Evolutionary conservation across 2,113 vertebrate species (phyloP), one percentile per base, ranked within the genome.

Genomic region (Orientallactaga bullata): DNA sequence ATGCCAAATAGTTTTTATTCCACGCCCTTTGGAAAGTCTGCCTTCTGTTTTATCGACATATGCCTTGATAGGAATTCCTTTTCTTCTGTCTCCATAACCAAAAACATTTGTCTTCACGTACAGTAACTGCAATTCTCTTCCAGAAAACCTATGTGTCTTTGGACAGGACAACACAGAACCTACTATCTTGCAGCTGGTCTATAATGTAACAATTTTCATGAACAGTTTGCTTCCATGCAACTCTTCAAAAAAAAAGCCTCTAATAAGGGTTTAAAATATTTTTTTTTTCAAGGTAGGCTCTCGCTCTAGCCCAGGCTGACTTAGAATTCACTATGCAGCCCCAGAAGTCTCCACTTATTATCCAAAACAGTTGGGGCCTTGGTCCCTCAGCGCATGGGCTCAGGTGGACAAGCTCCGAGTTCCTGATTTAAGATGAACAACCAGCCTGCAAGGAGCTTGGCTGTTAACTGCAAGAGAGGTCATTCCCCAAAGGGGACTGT

Each of bases 331-430:
- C 42, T 47, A 47, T 47, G 42, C 24, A 61, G 39, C 58, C 39
- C 0, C 35, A 15, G 7, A 47, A 17, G 11, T 65, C 55, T 61
- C 35, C 72, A 32, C 74, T 86, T 32, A 60, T 83, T 4, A 92
- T 17, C 28, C 63, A 82, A 66, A 90, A 61, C 24, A 20, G 69
- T 1, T 66, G 76, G 88, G 82, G 88, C 74, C 26, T 7, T 7
- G 35, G 72, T 89, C 90, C 91, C 88, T 68, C 1, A 35, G 93
- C 3, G 3, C 85, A 65, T 47, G 96, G 93, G 90, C 94, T 96
- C 94, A 95, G 95, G 91, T 92, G 94, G 94, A 86, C 71, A 72
- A 76, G 88, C 94, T 76, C 89, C 87, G 37, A 66, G 72, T 88
- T 95, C 90, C 61, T 95, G 84, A 95, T 81, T 94, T 91, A 79